Conservation (phyloP, 2,888 invertebrate genomes). For the Ferrisia virgata region DNA sequence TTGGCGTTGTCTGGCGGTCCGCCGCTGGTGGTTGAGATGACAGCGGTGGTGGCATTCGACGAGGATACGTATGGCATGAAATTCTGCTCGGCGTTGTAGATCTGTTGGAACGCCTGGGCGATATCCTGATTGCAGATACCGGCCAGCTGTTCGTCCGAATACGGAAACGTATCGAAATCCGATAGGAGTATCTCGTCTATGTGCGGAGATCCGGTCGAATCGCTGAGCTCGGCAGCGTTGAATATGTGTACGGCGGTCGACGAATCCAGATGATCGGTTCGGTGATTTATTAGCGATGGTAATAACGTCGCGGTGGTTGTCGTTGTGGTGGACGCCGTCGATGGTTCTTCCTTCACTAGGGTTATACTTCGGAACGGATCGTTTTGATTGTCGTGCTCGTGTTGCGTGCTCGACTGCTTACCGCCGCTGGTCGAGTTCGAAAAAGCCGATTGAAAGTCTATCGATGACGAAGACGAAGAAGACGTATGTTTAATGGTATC, state of each 20-base stretch:
- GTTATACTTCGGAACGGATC: neutral
- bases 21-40: neutral
- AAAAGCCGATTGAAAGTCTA: neutral
- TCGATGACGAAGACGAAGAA: neutral
- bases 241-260: neutral
- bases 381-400: neutral
- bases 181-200: slow-evolving; percentile 48
- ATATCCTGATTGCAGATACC: slow-evolving; percentile 46
- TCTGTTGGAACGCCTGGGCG: slow-evolving; percentile 47
- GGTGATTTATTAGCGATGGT: neutral
- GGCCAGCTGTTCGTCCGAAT: slow-evolving; percentile 46
- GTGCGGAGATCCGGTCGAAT: slow-evolving; percentile 45
- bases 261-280: neutral
- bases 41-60: neutral
- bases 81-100: slow-evolving; percentile 46
- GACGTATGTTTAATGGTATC: neutral
- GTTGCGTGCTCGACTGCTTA: too few relatives aligned
- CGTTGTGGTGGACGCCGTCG: slow-evolving; percentile 21
- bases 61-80: slow-evolving; percentile 47
- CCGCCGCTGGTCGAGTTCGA: neutral
- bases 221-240: slow-evolving; percentile 45
- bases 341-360: neutral
- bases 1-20: neutral
- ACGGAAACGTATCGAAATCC: slow-evolving; percentile 47
- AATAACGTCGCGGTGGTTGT: slow-evolving; percentile 14